Base-by-base conservation (phyloP, 1,140 invertebrate genomes). In the Drosophila elegans region DNA sequence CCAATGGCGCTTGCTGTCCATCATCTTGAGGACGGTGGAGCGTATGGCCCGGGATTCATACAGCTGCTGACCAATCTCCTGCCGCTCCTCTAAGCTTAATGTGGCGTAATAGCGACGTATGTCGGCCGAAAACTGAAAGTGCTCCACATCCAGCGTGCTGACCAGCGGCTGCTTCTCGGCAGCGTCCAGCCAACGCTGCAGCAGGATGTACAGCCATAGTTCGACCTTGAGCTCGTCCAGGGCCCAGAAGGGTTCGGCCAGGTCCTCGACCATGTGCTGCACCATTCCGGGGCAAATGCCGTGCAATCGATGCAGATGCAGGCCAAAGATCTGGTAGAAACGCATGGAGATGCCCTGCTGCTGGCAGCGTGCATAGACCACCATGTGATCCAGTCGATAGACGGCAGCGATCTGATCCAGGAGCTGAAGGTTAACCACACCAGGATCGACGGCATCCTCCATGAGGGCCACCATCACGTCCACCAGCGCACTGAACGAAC, bases 401-500 rank as follows among this genome's bases (percentile, higher is more conserved):
- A 72, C 52, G 2, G 6, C 7, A 4, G 34, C 2, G 7, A 62
- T 6, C 21, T 60, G 6, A 4, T 16, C 34, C n/a, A 61, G 1
- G 1, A 75, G n/a, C 25, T 29, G 2, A 1, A 3, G 6, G 1
- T 51, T 10, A 16, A 74, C 0, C 25, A 46, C 16, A n/a, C 49
- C 45, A 0, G 6, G 39, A 38, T 63, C 9, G 5, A 42, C 4
- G 0, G 42, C 57, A 63, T 83, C 64, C 42, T 57, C 57, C 74
- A 79, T 21, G 1, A 55, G 38, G 1, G 41, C 53, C 45, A 64
- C 62, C 42, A 80, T 25, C 5, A 78, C 61, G 9, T 72, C 48
- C 12, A 92, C 4, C 0, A 69, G 13, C 0, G 83, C 60, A 4
- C 60, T 67, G 10, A 93, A 93, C 3, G 97, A 91, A 72, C 97